Base-by-base conservation (phyloP, 2,113 vertebrate genomes). In the Lycocorax pyrrhopterus region DNA sequence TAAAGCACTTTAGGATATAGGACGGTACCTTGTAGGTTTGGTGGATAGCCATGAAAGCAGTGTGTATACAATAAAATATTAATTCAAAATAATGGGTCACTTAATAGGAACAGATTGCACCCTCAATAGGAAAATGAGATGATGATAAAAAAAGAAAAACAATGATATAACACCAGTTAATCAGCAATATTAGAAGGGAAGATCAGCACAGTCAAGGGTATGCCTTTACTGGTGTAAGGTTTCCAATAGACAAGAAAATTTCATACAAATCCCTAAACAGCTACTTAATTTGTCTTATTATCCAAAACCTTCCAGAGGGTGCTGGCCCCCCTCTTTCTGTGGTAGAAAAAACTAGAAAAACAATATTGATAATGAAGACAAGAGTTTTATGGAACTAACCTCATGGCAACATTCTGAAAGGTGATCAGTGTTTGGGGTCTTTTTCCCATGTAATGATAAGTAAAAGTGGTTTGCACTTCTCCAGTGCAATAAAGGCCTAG, bases 1-100 rank as follows among this genome's bases (percentile, higher is more conserved):
- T 95, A 79, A 97, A 91, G 91, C 56, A 84, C 41, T 91, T 39
- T 18, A 80, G 41, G n/a, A 63, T 91, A 55, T 43, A 85, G 67
- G 89, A 73, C 25, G 20, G 64, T 77, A 66, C 76, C 78, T 69
- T 79, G 10, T 29, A 93, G 21, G 47, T 84, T 76, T 92, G 51
- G 56, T 69, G 17, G 35, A 9, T 39, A 76, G 55, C 37, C 21
- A 51, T 26, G 59, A 72, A 89, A 84, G 14, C 19, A 75, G 32
- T 25, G 20, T 46, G 22, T 3, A 5, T 52, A 63, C 19, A 68
- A 51, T 47, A 39, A 78, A 63, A n/a, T 25, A 26, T 49, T 55
- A 58, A 68, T 63, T 85, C 27, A n/a, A 87, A 87, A 58, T 60
- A 76, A 60, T 17, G 12, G 16, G 58, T 78, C 12, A 15, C 16